Conservation (phyloP, 2,113 vertebrate genomes). For the Pseudonaja textilis region DNA sequence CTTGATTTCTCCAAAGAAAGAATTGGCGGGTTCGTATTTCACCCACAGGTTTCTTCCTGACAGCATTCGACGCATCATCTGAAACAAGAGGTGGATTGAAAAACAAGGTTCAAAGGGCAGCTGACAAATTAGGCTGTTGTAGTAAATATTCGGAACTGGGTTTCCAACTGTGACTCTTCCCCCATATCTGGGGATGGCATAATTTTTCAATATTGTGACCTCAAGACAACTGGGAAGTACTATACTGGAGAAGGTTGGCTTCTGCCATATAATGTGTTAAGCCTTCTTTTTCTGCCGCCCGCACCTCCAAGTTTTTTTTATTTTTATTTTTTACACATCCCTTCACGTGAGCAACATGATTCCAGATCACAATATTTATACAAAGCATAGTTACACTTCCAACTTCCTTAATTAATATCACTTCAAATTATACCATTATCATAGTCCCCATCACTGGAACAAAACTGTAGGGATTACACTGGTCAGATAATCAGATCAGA, state of each 20-base stretch:
- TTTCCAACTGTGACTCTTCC: background rate
- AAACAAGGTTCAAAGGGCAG: background rate
- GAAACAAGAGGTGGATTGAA: background rate
- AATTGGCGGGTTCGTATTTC: conserved; percentile 46
- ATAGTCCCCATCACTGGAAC: background rate
- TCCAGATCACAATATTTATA: too few relatives aligned
- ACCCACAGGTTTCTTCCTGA: conserved; percentile 60
- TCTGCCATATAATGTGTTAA: background rate
- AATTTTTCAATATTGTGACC: background rate
- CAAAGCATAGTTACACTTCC: too few relatives aligned
- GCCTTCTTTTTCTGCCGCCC: too few relatives aligned
- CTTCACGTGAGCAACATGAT: too few relatives aligned
- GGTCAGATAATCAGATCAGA: background rate
- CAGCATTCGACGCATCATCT: conserved; percentile 57
- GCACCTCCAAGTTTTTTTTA: too few relatives aligned
- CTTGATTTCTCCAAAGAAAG: background rate
- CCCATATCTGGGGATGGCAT: background rate
- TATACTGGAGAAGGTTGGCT: background rate
- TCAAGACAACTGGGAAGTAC: too few relatives aligned
- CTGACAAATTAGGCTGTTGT: background rate
- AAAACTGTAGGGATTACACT: background rate
- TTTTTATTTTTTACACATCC: too few relatives aligned
- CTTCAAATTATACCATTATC: background rate
- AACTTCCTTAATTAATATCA: too few relatives aligned
- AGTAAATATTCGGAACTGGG: background rate